Evolutionary conservation across 1,140 invertebrate species (phyloP).

Genomic region (Bacillus rossius): DNA sequence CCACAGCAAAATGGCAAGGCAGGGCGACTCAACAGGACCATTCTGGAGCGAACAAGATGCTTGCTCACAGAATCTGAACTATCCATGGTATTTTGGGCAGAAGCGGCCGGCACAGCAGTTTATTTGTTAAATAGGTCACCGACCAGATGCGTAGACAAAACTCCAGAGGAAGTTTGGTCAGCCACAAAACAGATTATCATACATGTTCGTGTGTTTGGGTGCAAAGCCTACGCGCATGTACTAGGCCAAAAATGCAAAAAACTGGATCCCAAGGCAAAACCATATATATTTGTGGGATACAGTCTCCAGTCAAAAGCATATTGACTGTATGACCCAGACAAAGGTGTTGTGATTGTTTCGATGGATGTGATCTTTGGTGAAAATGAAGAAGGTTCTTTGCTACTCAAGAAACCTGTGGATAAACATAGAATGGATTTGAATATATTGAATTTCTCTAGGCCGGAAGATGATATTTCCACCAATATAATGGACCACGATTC

Average conservation of each 20-base stretch:
- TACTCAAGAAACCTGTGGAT: background rate
- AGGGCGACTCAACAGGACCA: constrained; percentile 40
- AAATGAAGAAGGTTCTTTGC: constrained; percentile 4
- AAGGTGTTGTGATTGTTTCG: background rate
- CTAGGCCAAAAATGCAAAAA: constrained; percentile 9
- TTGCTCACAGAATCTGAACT: constrained; percentile 35
- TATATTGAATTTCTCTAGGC: background rate
- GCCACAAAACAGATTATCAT: constrained; percentile 12
- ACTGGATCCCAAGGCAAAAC: constrained; percentile 16
- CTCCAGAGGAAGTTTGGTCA: constrained; percentile 11
- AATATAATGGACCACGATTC: background rate
- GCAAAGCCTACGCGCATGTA: constrained; percentile 17
- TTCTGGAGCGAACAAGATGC: constrained; percentile 36
- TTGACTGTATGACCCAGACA: constrained; percentile 12
- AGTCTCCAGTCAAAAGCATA: constrained; percentile 16
- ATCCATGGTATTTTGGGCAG: constrained; percentile 36
- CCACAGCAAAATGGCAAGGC: constrained; percentile 40
- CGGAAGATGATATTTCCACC: background rate
- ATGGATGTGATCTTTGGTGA: constrained; percentile 15
- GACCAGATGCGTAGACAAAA: background rate
- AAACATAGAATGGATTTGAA: background rate
- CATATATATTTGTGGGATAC: constrained; percentile 21
- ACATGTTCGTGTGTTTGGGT: constrained; percentile 20
- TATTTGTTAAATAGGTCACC: constrained; percentile 41
- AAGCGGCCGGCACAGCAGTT: constrained; percentile 38